Conservation (phyloP, 2,797 vertebrate genomes). For the Cheirogaleus major region DNA sequence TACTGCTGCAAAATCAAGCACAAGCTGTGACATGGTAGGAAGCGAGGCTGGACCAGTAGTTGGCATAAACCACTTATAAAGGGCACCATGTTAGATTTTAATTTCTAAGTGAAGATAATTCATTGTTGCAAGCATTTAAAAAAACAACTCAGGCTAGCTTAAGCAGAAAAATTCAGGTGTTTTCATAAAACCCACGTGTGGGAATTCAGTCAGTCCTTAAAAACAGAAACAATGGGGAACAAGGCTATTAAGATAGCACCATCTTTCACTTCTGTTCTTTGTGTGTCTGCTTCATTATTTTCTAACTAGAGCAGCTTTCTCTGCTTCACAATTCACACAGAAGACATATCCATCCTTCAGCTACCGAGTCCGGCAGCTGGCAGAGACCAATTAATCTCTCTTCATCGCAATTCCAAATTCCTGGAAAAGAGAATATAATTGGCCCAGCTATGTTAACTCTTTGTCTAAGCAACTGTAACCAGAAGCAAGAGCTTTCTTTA, state of each 20-base stretch:
- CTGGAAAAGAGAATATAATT: neutral
- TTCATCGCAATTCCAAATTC: neutral
- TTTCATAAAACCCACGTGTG: neutral
- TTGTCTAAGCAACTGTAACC: neutral
- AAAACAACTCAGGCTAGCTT: neutral
- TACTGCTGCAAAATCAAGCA: neutral
- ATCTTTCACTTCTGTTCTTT: neutral
- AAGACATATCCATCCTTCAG: neutral
- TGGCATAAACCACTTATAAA: neutral
- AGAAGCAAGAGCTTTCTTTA: neutral
- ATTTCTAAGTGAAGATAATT: neutral
- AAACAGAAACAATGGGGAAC: neutral
- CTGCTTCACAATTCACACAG: neutral
- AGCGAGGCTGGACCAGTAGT: neutral
- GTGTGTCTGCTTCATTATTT: neutral
- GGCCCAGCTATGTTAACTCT: neutral
- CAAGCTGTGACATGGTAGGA: neutral
- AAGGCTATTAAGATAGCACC: neutral
- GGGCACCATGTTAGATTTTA: neutral
- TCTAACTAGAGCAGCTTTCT: neutral
- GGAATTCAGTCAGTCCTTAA: slow-evolving; percentile 3
- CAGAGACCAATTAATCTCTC: neutral
- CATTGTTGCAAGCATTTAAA: neutral
- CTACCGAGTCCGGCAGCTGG: neutral
- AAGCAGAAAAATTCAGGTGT: neutral